A percentile compares a stretch with the other conserved stretches of the same genome.
Evolutionary conservation across 35 echinoderm and acorn worm genomes (phyloP).

Genomic region (Apostichopus californicus): DNA sequence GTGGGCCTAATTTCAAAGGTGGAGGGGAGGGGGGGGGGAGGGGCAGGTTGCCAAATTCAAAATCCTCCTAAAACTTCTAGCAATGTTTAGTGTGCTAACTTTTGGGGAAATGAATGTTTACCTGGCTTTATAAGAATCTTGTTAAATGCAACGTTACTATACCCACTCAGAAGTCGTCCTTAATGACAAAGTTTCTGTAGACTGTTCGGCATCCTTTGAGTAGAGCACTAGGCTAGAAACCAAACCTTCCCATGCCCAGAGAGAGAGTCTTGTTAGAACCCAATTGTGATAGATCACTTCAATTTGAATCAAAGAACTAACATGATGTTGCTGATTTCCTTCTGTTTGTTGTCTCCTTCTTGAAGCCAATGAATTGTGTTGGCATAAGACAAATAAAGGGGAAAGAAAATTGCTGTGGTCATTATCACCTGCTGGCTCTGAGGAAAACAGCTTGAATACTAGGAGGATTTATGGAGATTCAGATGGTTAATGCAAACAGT

Average conservation of each 20-base stretch:
- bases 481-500: not conserved
- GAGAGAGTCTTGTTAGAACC: not conserved
- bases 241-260: not conserved
- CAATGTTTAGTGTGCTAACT: too few species aligned
- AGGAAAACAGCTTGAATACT: not conserved
- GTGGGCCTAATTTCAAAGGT: too few species aligned
- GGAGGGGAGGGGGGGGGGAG: too few species aligned
- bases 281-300: not conserved
- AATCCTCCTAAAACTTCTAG: too few species aligned
- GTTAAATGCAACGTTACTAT: too few species aligned
- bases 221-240: too few species aligned
- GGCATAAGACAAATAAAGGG: not conserved
- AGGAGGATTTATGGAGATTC: not conserved
- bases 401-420: not conserved
- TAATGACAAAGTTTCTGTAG: not conserved
- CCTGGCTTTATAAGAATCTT: too few species aligned
- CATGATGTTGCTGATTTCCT: not conserved
- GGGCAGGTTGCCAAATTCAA: too few species aligned
- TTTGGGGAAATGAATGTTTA: too few species aligned
- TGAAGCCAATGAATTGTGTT: not conserved
- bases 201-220: too few species aligned
- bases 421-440: not conserved
- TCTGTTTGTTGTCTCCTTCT: not conserved
- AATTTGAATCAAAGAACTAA: not conserved
- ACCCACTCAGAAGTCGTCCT: too few species aligned